phyloP scores from a whole-genome alignment of 64 coral and sea anemone species.

The Montipora foliosa region DNA sequence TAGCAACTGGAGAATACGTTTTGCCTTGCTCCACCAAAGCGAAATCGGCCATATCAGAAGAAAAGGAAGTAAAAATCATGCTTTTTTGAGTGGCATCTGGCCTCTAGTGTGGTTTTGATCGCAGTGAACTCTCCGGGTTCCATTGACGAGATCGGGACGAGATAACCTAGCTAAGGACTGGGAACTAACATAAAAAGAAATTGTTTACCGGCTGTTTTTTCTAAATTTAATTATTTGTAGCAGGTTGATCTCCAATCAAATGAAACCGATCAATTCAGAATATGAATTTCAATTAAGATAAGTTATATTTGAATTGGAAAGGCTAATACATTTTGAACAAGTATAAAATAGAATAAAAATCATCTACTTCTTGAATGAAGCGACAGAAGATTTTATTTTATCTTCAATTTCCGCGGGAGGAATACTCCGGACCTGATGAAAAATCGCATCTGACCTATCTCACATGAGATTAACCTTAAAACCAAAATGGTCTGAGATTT shows the following conservation, averaged over 20 bases:
- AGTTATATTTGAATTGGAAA: constrained; percentile 14
- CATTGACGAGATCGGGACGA: constrained; percentile 48
- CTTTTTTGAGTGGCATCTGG: constrained; percentile 13
- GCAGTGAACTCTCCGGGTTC: background rate
- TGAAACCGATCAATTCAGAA: constrained; percentile 19
- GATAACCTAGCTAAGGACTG: constrained; percentile 4
- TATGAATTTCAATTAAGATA: constrained; percentile 56
- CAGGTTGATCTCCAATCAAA: constrained; percentile 51
- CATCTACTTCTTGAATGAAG: background rate
- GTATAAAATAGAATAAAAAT: background rate
- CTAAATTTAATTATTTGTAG: background rate
- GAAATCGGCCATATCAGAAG: constrained; percentile 68
- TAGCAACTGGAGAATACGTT: constrained; percentile 36
- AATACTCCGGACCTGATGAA: background rate
- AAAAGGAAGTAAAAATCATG: constrained; percentile 4
- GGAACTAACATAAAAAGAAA: background rate
- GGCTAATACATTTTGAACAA: background rate
- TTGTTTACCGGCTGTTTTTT: background rate
- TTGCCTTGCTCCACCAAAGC: constrained; percentile 26
- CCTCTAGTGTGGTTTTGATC: constrained; percentile 59
- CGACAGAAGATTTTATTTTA: background rate
- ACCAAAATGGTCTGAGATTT: background rate
- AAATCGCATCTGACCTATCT: background rate
- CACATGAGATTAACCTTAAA: background rate
- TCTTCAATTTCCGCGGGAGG: background rate